A percentile compares a stretch with the other conserved stretches of the same genome.
phyloP scores from a whole-genome alignment of 2,888 invertebrate genomes.

The Prosapia bicincta region DNA sequence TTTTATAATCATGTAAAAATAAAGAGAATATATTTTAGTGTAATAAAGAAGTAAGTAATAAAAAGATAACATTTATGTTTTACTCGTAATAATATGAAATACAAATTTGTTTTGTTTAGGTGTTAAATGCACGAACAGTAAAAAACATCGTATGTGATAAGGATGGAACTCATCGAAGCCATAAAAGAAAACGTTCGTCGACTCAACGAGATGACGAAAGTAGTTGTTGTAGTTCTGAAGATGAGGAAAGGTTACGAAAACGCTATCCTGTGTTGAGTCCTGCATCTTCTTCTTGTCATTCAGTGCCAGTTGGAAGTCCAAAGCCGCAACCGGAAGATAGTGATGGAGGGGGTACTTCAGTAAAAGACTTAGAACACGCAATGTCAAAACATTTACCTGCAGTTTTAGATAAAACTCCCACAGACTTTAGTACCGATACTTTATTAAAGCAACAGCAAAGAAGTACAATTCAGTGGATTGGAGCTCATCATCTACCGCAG shows the following conservation, averaged over 20 bases:
- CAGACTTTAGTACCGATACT: conserved; percentile 85
- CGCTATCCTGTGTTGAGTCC: conserved; percentile 51
- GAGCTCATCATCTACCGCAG: conserved; percentile 69
- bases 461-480: conserved; percentile 92
- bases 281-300: conserved; percentile 61
- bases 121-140: conserved; percentile 11
- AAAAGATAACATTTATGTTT: background rate
- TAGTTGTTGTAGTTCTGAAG: conserved; percentile 48
- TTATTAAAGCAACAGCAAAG: conserved; percentile 73
- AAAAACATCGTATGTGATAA: conserved; percentile 20
- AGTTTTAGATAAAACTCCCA: conserved; percentile 49
- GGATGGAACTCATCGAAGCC: conserved; percentile 46
- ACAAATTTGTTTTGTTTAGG: conserved; percentile 7
- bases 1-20: no score
- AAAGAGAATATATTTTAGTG: no score
- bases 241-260: conserved; percentile 43
- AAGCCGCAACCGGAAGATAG: conserved; percentile 36
- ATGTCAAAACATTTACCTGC: conserved; percentile 92
- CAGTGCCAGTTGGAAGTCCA: conserved; percentile 45
- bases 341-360: conserved; percentile 54
- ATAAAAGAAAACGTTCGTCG: conserved; percentile 56
- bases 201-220: conserved; percentile 50
- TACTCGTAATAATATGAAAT: background rate
- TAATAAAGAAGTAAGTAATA: no score
- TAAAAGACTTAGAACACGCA: conserved; percentile 91